Conservation (phyloP, 2,797 vertebrate genomes). For the Lepidocolaptes lacrymiger region DNA sequence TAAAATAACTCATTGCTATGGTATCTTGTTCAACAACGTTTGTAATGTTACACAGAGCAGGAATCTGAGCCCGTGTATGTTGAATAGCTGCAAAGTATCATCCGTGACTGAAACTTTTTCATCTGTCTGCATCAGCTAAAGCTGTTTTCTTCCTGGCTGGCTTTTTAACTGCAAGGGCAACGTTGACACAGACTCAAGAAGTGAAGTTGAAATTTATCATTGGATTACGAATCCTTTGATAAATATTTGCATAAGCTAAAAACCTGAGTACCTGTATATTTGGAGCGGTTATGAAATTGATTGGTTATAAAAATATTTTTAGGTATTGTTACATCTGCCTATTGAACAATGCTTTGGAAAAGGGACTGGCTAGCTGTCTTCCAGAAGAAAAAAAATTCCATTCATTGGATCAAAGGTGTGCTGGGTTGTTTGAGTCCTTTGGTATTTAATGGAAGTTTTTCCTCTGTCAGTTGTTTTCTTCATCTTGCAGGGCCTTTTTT, state of each 20-base stretch:
- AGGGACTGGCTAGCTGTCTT: background rate
- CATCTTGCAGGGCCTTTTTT: background rate
- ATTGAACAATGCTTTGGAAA: background rate
- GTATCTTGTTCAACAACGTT: slow-evolving; percentile 76
- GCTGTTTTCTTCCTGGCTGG: background rate
- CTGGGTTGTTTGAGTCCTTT: background rate
- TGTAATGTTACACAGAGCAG: slow-evolving; percentile 76
- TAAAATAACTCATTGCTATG: slow-evolving; percentile 79
- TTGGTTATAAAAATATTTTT: background rate
- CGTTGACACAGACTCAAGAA: background rate
- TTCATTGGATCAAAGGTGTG: background rate
- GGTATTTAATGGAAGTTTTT: background rate
- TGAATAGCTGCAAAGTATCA: slow-evolving; percentile 45
- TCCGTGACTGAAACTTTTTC: slow-evolving; percentile 60
- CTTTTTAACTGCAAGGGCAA: background rate
- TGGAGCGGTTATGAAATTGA: background rate
- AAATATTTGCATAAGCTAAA: background rate
- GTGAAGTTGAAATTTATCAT: slow-evolving; percentile 21
- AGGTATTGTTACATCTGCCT: background rate
- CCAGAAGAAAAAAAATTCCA: background rate
- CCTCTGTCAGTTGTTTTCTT: background rate
- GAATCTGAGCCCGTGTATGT: slow-evolving; percentile 49
- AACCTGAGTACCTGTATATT: background rate
- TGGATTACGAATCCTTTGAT: background rate
- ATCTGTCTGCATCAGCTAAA: slow-evolving; percentile 42